Percentiles rank a stretch among this genome's conserved stretches.
Conservation (phyloP, 1,140 invertebrate genomes). For the Augochlora pura region DNA sequence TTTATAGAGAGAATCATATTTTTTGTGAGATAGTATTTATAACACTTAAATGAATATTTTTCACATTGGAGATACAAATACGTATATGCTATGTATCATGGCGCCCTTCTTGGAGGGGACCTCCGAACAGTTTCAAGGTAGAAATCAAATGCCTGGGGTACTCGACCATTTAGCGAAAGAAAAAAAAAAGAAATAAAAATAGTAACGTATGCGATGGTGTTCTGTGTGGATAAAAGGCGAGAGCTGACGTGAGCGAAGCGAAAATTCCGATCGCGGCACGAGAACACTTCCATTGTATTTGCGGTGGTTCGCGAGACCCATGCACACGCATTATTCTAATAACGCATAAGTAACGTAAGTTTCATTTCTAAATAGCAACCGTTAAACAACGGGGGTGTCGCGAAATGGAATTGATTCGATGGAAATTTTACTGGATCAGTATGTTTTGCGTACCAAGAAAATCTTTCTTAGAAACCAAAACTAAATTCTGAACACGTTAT, state of each 20-base stretch:
- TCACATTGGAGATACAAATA: slow-evolving; percentile 60
- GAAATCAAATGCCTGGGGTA: slow-evolving; percentile 58
- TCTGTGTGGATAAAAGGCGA: background rate
- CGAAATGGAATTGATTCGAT: slow-evolving; percentile 42
- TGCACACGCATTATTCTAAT: slow-evolving; percentile 48
- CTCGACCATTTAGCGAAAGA: slow-evolving; percentile 65
- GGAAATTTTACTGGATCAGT: slow-evolving; percentile 21
- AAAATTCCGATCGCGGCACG: slow-evolving; percentile 21
- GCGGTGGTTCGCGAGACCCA: slow-evolving; percentile 23
- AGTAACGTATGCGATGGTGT: slow-evolving; percentile 45
- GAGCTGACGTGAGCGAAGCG: background rate
- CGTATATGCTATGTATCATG: slow-evolving; percentile 34
- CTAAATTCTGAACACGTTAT: background rate
- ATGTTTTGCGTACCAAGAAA: slow-evolving; percentile 12
- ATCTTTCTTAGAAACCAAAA: background rate
- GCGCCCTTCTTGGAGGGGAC: slow-evolving; percentile 56
- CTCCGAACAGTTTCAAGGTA: slow-evolving; percentile 71
- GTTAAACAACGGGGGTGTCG: slow-evolving; percentile 18
- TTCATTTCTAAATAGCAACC: slow-evolving; percentile 54
- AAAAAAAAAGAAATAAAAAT: no score
- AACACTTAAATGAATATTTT: slow-evolving; percentile 70
- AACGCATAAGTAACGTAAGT: slow-evolving; percentile 39
- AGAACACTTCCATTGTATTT: slow-evolving; percentile 50
- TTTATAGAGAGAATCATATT: slow-evolving; percentile 75
- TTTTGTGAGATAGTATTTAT: slow-evolving; percentile 75